Evolutionary conservation across 92 coral and sea anemone genomes (phyloP).

Genomic region (Muricea muricata): DNA sequence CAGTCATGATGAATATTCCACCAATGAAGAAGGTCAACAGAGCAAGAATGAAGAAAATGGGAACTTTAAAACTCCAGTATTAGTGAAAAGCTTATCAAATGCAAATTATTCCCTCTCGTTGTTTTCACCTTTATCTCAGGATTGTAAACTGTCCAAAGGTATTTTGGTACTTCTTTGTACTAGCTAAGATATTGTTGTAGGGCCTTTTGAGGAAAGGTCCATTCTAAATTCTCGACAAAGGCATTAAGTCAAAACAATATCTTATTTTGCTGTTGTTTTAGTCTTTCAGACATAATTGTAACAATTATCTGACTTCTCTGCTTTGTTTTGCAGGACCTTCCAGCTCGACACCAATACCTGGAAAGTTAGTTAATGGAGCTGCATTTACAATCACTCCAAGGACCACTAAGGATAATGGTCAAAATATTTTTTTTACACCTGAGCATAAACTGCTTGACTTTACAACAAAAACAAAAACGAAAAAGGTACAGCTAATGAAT

Average conservation of each 20-base stretch:
- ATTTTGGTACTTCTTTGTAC: background rate
- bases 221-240: no score
- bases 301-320: no score
- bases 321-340: slow-evolving; percentile 40
- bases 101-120: slow-evolving; percentile 2
- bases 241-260: no score
- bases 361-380: background rate
- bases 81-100: slow-evolving; percentile 12
- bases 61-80: slow-evolving; percentile 16
- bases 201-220: background rate
- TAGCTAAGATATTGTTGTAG: no score
- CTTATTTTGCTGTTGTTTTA: no score
- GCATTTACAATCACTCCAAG: slow-evolving; percentile 5
- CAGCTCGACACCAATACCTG: slow-evolving; percentile 45
- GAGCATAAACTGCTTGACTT: background rate
- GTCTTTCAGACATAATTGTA: background rate
- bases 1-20: slow-evolving; percentile 32
- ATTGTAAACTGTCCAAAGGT: slow-evolving; percentile 8
- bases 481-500: slow-evolving; percentile 2
- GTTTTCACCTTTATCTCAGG: slow-evolving; percentile 17
- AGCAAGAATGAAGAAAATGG: background rate
- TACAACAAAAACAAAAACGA: slow-evolving; percentile 6
- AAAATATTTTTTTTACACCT: background rate
- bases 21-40: background rate
- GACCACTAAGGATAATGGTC: background rate